Percentiles rank a stretch among this genome's conserved stretches.
phyloP scores from a whole-genome alignment of 2,797 vertebrate genomes.

The Oreonectes daqikongensis region DNA sequence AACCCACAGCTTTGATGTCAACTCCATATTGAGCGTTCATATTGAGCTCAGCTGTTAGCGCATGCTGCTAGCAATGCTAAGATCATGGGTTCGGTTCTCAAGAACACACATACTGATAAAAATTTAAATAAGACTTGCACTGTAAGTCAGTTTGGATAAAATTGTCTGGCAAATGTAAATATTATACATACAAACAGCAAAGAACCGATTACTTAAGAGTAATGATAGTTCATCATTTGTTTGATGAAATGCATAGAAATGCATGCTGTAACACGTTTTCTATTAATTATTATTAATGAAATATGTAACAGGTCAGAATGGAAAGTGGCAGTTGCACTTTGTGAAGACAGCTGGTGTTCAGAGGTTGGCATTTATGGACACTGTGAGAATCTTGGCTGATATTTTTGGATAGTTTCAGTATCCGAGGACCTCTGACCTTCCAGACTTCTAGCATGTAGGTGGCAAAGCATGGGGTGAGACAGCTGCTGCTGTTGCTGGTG shows the following conservation, averaged over 20 bases:
- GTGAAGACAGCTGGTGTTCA: constrained; percentile 27
- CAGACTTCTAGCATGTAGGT: constrained; percentile 32
- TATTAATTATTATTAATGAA: neutral
- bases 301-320: neutral
- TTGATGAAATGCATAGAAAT: neutral
- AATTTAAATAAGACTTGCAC: neutral
- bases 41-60: neutral
- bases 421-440: constrained; percentile 40
- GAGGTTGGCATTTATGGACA: constrained; percentile 3
- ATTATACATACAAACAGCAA: no score
- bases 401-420: constrained; percentile 38
- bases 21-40: constrained; percentile 18
- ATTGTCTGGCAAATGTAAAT: neutral
- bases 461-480: constrained; percentile 43
- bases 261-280: neutral
- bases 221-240: no score
- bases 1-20: constrained; percentile 37
- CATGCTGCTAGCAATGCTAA: neutral
- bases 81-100: neutral
- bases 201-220: no score
- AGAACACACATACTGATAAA: neutral
- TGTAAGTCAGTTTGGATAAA: neutral
- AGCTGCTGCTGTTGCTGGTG: constrained; percentile 47
- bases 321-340: neutral
- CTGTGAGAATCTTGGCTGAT: constrained; percentile 13